phyloP scores from a whole-genome alignment of 2,888 invertebrate species.

The Hydroisotoma schaefferi region DNA sequence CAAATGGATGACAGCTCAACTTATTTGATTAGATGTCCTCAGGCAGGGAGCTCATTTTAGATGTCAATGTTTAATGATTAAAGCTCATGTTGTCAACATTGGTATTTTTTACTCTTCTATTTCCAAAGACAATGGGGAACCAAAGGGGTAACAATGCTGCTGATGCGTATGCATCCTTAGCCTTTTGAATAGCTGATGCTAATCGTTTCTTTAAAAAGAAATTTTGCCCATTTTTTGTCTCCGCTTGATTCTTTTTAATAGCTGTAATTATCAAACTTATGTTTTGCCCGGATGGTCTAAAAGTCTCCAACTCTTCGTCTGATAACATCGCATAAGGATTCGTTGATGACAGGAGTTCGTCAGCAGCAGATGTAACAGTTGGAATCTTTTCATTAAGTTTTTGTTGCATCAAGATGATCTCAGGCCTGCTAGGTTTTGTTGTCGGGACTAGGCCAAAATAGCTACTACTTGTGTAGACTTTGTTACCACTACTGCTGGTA shows the following conservation, averaged over 20 bases:
- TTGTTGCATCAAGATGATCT: no score
- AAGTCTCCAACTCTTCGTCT: slow-evolving; percentile 18
- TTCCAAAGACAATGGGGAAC: slow-evolving; percentile 46
- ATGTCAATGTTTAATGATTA: no score
- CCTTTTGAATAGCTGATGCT: slow-evolving; percentile 33
- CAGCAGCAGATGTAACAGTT: neutral
- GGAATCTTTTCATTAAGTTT: neutral
- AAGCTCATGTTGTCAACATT: neutral
- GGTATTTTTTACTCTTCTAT: slow-evolving; percentile 6
- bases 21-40: neutral
- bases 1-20: slow-evolving; percentile 1
- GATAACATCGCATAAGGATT: neutral
- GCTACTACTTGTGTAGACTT: neutral
- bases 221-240: neutral
- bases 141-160: slow-evolving; percentile 47
- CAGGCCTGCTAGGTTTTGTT: neutral
- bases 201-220: neutral
- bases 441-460: slow-evolving; percentile 7
- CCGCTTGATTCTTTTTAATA: neutral
- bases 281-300: slow-evolving; percentile 23
- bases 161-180: slow-evolving; percentile 41
- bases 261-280: slow-evolving; percentile 8
- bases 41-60: no score
- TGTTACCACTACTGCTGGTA: slow-evolving; percentile 2
- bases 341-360: slow-evolving; percentile 4